Percentiles rank a stretch among this genome's conserved stretches.
These are phyloP conservation scores for Bubo blakistoni DNA, from an alignment of 2,113 vertebrate genomes.

Conservation along the genomic window DNA sequence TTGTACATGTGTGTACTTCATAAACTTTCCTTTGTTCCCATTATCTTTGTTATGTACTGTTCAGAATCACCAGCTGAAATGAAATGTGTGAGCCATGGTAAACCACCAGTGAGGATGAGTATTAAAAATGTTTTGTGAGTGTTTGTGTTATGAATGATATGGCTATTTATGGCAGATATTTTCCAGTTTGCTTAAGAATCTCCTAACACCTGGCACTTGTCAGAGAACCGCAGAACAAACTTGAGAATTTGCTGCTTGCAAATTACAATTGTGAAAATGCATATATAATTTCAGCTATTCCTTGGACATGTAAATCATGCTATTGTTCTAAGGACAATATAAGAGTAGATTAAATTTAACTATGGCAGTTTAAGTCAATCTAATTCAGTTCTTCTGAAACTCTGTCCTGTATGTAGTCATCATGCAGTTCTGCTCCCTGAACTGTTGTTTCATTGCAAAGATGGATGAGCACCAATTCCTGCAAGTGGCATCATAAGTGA, in stretches of 20 bases:
- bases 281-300: not conserved
- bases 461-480: not conserved
- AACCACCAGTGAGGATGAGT: not conserved
- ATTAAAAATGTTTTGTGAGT: not conserved
- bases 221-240: not conserved
- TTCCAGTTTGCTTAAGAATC: not conserved
- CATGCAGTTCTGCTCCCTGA: not conserved
- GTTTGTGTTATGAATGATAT: not conserved
- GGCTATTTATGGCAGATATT: not conserved
- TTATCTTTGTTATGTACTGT: not conserved
- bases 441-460: not conserved
- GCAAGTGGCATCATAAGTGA: not conserved
- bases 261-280: not conserved
- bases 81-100: not conserved
- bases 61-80: not conserved
- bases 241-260: not conserved
- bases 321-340: not conserved
- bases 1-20: not conserved
- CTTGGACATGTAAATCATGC: not conserved
- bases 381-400: not conserved
- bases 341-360: not conserved
- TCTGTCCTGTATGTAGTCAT: not conserved
- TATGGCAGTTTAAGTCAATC: not conserved
- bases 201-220: not conserved
- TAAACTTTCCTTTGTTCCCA: not conserved